Conservation (phyloP, 2,113 vertebrate species). For the Neodontobutis hainanensis region DNA sequence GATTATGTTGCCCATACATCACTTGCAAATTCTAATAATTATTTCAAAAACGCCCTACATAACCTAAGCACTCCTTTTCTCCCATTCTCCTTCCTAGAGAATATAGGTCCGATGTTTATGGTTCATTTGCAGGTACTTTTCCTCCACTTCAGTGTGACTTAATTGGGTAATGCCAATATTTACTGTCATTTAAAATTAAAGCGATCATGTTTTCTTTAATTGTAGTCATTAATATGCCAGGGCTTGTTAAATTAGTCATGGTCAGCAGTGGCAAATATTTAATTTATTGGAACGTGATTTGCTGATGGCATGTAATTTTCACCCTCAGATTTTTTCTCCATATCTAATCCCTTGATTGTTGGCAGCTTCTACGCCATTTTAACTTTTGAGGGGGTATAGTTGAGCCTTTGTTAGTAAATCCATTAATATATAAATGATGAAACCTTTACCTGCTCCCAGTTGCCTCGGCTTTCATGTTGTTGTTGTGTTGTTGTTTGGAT, state of each 20-base stretch:
- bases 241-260: constrained; percentile 81
- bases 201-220: constrained; percentile 82
- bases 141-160: constrained; percentile 65
- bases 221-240: constrained; percentile 80
- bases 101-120: constrained; percentile 14
- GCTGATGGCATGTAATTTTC: constrained; percentile 74
- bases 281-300: constrained; percentile 80
- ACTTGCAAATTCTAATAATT: constrained; percentile 1
- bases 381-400: constrained; percentile 70
- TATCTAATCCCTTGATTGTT: constrained; percentile 70
- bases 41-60: constrained; percentile 3
- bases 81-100: constrained; percentile 3
- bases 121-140: constrained; percentile 57
- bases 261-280: constrained; percentile 80
- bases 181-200: constrained; percentile 82
- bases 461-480: constrained; percentile 85
- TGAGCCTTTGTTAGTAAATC: constrained; percentile 83
- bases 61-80: constrained; percentile 4
- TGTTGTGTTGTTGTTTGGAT: constrained; percentile 86
- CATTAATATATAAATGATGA: constrained; percentile 85
- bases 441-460: constrained; percentile 87
- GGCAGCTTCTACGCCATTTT: constrained; percentile 74
- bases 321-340: constrained; percentile 7
- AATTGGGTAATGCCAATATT: constrained; percentile 83
- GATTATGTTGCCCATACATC: neutral